These are phyloP conservation scores for Drosophila monieri DNA, from an alignment of 2,888 invertebrate species.

Conservation along the genomic window DNA sequence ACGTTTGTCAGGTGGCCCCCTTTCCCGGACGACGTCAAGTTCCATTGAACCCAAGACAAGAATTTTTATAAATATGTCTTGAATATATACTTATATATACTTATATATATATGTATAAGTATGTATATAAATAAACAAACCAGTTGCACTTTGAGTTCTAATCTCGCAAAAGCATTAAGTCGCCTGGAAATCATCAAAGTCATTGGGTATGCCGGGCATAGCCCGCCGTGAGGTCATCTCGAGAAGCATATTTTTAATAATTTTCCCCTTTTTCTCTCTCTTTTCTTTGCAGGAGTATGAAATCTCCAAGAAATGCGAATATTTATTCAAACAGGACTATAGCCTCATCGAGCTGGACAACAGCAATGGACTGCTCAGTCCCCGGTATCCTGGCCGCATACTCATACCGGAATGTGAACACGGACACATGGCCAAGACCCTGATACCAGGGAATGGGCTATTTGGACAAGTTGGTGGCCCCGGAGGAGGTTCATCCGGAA, in stretches of 20 bases:
- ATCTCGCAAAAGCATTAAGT: constrained; percentile 34
- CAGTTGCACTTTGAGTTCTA: constrained; percentile 46
- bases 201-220: background rate
- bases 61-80: constrained; percentile 17
- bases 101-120: background rate
- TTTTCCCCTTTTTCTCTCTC: background rate
- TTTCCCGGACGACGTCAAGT: constrained; percentile 28
- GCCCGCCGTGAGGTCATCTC: background rate
- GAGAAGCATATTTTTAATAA: background rate
- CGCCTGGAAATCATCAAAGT: constrained; percentile 4
- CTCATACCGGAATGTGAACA: constrained; percentile 87
- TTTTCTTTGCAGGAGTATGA: constrained; percentile 85
- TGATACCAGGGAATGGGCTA: constrained; percentile 64
- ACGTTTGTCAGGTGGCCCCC: constrained; percentile 20
- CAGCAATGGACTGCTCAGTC: constrained; percentile 87
- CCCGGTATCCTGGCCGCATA: constrained; percentile 89
- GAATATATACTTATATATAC: background rate
- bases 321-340: constrained; percentile 88
- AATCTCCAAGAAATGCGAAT: constrained; percentile 87
- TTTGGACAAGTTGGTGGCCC: constrained; percentile 19
- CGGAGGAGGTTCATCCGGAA: constrained; percentile 47
- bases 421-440: constrained; percentile 76
- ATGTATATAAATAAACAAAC: constrained; percentile 20
- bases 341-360: constrained; percentile 87
- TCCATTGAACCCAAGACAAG: constrained; percentile 47